A percentile compares a stretch with the other conserved stretches of the same genome.
These are phyloP conservation scores for Meloidogyne hapla DNA, from an alignment of 1,140 invertebrate genomes.

Conservation along the genomic window DNA sequence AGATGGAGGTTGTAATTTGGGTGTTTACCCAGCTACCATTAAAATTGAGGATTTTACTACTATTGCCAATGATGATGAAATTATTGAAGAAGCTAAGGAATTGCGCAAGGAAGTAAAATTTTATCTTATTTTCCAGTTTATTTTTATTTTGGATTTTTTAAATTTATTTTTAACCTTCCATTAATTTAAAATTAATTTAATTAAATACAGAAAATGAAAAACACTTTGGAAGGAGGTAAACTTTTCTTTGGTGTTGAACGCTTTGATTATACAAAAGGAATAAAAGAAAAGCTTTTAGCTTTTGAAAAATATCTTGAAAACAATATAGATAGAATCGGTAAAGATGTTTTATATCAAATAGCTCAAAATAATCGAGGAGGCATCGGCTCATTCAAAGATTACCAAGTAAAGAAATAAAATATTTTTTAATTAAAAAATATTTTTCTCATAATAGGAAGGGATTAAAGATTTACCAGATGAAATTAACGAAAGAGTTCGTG, in stretches of 20 bases:
- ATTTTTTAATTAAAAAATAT: too few species aligned
- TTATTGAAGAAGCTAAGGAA: slow-evolving; percentile 48
- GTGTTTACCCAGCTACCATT: slow-evolving; percentile 62
- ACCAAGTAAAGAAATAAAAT: slow-evolving; percentile 45
- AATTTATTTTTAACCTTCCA: too few species aligned
- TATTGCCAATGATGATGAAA: slow-evolving; percentile 50
- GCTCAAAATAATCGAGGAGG: slow-evolving; percentile 60
- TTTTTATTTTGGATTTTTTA: too few species aligned
- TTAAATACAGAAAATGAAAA: slow-evolving; percentile 22
- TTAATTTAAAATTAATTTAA: too few species aligned
- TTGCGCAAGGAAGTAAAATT: slow-evolving; percentile 54
- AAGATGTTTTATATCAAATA: slow-evolving; percentile 61
- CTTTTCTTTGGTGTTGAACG: slow-evolving; percentile 63
- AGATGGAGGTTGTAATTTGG: slow-evolving; percentile 60
- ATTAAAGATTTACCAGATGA: too few species aligned
- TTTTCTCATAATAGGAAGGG: too few species aligned
- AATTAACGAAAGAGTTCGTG: too few species aligned
- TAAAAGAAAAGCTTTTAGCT: slow-evolving; percentile 58
- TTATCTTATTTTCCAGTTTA: too few species aligned
- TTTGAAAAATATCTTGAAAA: slow-evolving; percentile 57
- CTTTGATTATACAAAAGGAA: slow-evolving; percentile 63
- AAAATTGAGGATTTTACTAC: slow-evolving; percentile 64
- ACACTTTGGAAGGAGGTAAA: slow-evolving; percentile 43
- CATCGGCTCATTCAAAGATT: slow-evolving; percentile 60
- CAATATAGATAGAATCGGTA: slow-evolving; percentile 60